Conservation (phyloP, 2,113 vertebrate species). For the Rynchops niger region DNA sequence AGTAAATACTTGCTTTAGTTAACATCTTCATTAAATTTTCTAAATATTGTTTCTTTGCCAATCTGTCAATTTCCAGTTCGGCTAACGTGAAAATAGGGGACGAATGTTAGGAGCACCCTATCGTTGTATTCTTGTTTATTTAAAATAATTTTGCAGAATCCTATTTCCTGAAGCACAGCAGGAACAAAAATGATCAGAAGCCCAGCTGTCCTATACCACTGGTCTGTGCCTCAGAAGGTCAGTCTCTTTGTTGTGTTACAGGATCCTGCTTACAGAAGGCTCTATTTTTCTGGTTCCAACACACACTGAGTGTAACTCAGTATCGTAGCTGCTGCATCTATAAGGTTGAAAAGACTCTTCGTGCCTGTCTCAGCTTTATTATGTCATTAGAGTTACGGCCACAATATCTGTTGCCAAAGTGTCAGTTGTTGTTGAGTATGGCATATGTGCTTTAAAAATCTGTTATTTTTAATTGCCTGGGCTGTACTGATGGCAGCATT, state of each 20-base stretch:
- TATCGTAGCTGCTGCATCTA: not conserved
- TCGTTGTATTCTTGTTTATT: not conserved
- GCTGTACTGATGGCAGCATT: not conserved
- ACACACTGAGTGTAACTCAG: not conserved
- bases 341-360: not conserved
- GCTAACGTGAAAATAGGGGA: not conserved
- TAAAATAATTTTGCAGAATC: not conserved
- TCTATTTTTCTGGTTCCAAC: not conserved
- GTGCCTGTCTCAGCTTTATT: not conserved
- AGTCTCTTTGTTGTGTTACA: not conserved
- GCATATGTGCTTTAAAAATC: not conserved
- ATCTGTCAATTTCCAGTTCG: not conserved
- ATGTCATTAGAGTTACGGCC: not conserved
- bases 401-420: not conserved
- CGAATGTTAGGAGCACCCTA: not conserved
- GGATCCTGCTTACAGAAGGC: not conserved
- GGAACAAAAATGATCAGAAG: not conserved
- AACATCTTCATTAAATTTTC: not conserved
- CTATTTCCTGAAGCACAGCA: not conserved
- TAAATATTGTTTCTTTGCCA: not conserved
- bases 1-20: not conserved
- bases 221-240: not conserved
- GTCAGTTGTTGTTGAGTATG: not conserved
- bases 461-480: not conserved
- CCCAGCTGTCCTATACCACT: not conserved